Evolutionary conservation across 2,888 invertebrate genomes (phyloP).

Genomic region (Troglohyphantes excavatus): DNA sequence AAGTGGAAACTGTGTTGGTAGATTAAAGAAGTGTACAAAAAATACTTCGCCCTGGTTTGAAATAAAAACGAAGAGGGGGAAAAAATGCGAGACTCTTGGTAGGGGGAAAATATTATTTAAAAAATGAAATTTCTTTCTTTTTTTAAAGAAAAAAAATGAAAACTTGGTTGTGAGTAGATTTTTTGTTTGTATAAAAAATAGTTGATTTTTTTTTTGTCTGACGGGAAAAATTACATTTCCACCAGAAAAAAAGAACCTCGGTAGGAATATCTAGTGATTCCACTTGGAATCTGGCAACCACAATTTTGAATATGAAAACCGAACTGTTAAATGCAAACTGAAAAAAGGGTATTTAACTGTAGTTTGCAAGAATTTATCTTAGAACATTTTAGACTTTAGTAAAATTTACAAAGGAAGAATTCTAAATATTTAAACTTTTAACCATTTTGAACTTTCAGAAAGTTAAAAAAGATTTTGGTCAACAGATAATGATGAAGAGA

Average conservation of each 20-base stretch:
- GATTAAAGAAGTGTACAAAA: constrained; percentile 67
- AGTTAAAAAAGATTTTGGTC: too few relatives aligned
- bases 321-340: too few relatives aligned
- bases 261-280: neutral
- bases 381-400: too few relatives aligned
- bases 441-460: too few relatives aligned
- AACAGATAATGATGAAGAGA: too few relatives aligned
- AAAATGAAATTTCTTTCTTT: constrained; percentile 23
- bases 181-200: neutral
- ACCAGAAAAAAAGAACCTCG: neutral
- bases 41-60: constrained; percentile 3
- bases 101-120: constrained; percentile 28
- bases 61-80: constrained; percentile 26
- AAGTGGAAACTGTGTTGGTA: constrained; percentile 61
- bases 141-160: constrained; percentile 5
- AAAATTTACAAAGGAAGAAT: too few relatives aligned
- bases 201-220: neutral
- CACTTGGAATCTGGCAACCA: neutral
- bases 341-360: too few relatives aligned
- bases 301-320: neutral
- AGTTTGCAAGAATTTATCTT: too few relatives aligned
- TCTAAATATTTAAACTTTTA: too few relatives aligned
- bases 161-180: neutral
- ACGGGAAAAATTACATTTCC: neutral
- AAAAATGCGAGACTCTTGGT: constrained; percentile 23